These are phyloP conservation scores for Pangasius macronema DNA, from an alignment of 2,797 vertebrate genomes.

Conservation along the genomic window DNA sequence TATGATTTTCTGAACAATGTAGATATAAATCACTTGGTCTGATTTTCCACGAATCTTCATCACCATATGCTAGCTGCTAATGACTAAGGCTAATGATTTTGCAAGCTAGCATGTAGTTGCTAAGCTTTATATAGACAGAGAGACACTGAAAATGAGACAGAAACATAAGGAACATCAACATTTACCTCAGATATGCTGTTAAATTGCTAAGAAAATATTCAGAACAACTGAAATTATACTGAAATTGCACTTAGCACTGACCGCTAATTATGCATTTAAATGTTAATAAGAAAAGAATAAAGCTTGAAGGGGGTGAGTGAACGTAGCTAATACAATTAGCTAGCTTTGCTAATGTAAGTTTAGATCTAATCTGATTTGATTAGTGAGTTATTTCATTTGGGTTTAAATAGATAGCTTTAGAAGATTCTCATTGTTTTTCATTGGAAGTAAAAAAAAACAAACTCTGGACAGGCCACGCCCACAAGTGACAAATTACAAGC, in stretches of 20 bases:
- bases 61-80: not conserved
- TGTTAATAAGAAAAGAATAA: not conserved
- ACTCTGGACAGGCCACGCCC: not conserved
- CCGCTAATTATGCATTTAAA: not conserved
- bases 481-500: not conserved
- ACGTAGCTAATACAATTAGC: not conserved
- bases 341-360: not conserved
- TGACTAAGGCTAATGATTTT: not conserved
- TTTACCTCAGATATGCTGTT: not conserved
- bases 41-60: not conserved
- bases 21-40: not conserved
- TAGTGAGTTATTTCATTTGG: not conserved
- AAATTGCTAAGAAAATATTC: conserved; percentile 1
- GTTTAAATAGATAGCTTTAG: not conserved
- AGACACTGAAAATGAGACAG: not conserved
- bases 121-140: not conserved
- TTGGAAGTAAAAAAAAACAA: not conserved
- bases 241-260: not conserved
- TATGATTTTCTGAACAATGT: not conserved
- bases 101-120: not conserved
- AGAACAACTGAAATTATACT: not conserved
- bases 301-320: not conserved
- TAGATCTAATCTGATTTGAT: not conserved
- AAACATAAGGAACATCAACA: not conserved
- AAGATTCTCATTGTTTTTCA: not conserved